Evolutionary conservation across 92 coral and sea anemone species (phyloP).

Genomic region (Siderastrea radians): DNA sequence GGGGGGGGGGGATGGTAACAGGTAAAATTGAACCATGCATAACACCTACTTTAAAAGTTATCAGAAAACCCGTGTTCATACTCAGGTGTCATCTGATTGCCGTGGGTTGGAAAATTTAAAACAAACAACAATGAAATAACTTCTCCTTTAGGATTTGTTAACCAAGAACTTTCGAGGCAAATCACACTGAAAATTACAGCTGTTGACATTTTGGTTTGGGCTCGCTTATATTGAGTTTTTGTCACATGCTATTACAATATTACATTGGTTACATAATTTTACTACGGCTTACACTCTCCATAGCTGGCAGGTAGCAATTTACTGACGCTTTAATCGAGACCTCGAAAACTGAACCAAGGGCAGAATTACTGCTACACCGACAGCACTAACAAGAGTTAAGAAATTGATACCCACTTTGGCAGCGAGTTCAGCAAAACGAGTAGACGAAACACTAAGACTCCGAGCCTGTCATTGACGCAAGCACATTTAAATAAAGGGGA

Average conservation of each 20-base stretch:
- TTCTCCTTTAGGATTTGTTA: not conserved
- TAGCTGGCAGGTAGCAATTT: not conserved
- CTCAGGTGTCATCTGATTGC: too few relatives aligned
- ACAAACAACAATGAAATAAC: too few relatives aligned
- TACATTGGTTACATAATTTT: not conserved
- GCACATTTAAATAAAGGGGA: not conserved
- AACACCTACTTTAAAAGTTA: too few relatives aligned
- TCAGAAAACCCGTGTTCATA: too few relatives aligned
- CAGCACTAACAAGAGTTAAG: not conserved
- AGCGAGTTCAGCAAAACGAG: conserved; percentile 69
- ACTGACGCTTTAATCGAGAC: not conserved
- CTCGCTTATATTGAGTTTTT: not conserved
- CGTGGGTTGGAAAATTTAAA: too few relatives aligned
- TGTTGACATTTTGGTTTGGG: not conserved
- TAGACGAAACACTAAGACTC: conserved; percentile 72
- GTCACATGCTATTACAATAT: not conserved
- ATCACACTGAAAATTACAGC: not conserved
- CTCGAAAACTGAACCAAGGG: not conserved
- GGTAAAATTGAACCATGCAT: too few relatives aligned
- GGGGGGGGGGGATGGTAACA: too few relatives aligned
- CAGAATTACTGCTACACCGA: not conserved
- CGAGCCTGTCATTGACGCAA: conserved; percentile 65
- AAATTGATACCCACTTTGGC: conserved; percentile 67
- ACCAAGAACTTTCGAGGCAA: too few relatives aligned
- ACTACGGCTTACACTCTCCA: not conserved